Conservation (phyloP, 2,113 vertebrate genomes). For the Periophthalmus modestus region DNA sequence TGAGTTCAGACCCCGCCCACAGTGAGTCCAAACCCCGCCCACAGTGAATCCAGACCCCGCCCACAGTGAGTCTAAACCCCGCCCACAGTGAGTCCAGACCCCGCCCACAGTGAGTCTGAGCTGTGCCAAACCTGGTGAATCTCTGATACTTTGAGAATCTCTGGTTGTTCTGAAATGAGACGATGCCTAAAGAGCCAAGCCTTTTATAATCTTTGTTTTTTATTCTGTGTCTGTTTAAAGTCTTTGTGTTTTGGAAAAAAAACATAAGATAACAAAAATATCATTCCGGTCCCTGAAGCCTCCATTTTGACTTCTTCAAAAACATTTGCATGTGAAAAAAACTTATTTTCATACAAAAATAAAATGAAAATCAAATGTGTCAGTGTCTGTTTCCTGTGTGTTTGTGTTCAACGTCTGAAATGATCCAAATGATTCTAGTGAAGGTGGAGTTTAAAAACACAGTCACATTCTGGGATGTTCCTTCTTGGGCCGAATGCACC, state of each 20-base stretch:
- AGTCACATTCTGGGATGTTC: too few species aligned
- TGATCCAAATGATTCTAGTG: too few species aligned
- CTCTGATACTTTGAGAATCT: conserved; percentile 5
- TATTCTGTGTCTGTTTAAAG: conserved; percentile 18
- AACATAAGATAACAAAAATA: too few species aligned
- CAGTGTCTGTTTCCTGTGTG: conserved; percentile 24
- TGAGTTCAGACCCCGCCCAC: too few species aligned
- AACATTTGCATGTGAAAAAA: conserved; percentile 69
- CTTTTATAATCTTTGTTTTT: conserved; percentile 61
- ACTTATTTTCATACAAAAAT: conserved; percentile 75
- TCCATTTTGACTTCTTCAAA: conserved; percentile 51
- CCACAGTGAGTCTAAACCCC: too few species aligned
- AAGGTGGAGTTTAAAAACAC: not conserved
- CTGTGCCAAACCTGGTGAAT: conserved; percentile 75
- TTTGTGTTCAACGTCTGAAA: too few species aligned
- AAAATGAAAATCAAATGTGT: conserved; percentile 33
- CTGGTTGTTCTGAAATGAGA: not conserved
- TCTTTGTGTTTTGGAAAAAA: conserved; percentile 42
- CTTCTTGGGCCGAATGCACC: too few species aligned
- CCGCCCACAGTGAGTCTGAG: too few species aligned
- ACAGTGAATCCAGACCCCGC: too few species aligned
- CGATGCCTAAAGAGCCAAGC: conserved; percentile 56
- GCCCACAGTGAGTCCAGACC: too few species aligned
- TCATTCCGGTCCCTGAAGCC: too few species aligned
- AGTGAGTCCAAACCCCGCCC: too few species aligned